Conservation (phyloP, 2,888 invertebrate genomes). For the Cabera pusaria region DNA sequence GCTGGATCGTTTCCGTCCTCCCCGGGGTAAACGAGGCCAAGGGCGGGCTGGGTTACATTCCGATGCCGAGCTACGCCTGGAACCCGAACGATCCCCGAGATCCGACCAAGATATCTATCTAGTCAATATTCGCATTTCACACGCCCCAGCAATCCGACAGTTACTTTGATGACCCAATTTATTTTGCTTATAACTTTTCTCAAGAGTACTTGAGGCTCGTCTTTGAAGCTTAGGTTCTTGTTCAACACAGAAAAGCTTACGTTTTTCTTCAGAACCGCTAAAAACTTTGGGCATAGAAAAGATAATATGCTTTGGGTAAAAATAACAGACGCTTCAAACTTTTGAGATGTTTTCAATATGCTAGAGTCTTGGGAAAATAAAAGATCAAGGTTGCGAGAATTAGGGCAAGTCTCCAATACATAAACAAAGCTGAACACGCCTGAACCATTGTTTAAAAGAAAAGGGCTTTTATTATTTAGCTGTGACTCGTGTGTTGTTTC, state of each 20-base stretch:
- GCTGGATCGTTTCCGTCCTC: conserved; percentile 23
- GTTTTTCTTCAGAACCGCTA: no score
- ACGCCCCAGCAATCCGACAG: background rate
- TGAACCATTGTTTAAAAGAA: no score
- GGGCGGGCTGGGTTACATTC: conserved; percentile 9
- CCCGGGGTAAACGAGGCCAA: conserved; percentile 24
- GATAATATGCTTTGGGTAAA: no score
- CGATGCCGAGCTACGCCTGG: conserved; percentile 6
- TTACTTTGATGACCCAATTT: background rate
- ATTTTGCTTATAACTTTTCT: conserved; percentile 1
- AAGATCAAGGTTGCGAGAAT: conserved; percentile 25
- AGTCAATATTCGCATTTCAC: conserved; percentile 1
- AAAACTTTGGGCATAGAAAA: no score
- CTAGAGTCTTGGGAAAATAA: conserved; percentile 16
- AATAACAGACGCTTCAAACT: no score
- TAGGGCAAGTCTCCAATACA: conserved; percentile 12
- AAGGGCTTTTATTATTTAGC: no score
- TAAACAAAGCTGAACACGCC: no score
- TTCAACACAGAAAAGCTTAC: background rate
- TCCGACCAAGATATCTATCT: conserved; percentile 5
- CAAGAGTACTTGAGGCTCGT: background rate
- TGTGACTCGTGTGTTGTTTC: background rate
- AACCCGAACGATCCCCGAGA: conserved; percentile 14
- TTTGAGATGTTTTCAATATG: conserved; percentile 3
- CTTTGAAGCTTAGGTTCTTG: no score